Conservation (phyloP, 2,888 invertebrate species). For the Cosmopolites sordidus region DNA sequence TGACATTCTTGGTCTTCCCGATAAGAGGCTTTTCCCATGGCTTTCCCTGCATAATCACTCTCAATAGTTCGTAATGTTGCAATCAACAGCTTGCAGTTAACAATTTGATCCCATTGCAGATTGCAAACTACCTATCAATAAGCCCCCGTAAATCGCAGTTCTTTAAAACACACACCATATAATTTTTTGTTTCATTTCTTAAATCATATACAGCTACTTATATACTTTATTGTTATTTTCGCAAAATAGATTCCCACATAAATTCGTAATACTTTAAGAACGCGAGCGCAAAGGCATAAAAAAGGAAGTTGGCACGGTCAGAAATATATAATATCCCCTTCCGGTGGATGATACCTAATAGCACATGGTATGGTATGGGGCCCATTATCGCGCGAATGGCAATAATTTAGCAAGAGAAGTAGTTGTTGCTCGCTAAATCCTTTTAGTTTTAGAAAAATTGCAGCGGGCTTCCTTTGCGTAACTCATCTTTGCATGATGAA, state of each 20-base stretch:
- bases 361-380: background rate
- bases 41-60: no score
- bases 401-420: background rate
- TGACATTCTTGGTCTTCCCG: no score
- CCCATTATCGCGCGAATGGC: background rate
- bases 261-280: background rate
- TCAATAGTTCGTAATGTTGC: no score
- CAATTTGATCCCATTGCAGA: no score
- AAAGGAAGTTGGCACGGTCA: background rate
- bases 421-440: background rate
- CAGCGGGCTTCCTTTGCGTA: background rate
- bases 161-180: no score
- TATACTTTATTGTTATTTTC: background rate
- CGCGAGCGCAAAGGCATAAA: background rate
- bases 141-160: no score
- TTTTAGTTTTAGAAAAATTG: background rate
- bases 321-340: background rate
- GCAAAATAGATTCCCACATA: background rate
- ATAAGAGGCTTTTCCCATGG: no score
- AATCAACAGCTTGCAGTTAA: no score
- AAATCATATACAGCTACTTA: no score
- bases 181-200: no score
- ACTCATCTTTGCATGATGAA: no score
- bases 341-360: background rate
- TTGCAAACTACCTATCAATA: no score